Evolutionary conservation across 2,888 invertebrate species (phyloP).

Genomic region (Melinopterus prodromus): DNA sequence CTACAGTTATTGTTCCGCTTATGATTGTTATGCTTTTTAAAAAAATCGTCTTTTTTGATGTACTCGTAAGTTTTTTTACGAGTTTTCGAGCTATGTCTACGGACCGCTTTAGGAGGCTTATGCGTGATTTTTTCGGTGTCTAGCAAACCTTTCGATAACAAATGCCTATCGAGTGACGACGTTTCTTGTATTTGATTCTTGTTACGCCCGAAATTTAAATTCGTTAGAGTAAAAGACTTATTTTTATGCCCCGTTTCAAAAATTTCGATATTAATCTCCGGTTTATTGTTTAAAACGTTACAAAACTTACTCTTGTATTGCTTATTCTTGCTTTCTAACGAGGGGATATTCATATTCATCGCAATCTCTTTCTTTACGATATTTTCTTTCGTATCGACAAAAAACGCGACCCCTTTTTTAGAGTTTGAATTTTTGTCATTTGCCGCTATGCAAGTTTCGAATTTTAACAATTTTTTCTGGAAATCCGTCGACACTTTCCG

Average conservation of each 20-base stretch:
- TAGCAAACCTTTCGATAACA: constrained; percentile 59
- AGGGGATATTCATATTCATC: constrained; percentile 66
- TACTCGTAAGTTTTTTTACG: constrained; percentile 58
- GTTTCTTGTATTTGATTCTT: constrained; percentile 55
- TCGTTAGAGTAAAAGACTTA: constrained; percentile 36
- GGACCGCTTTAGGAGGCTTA: constrained; percentile 77
- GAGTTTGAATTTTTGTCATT: constrained; percentile 32
- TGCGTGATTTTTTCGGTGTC: constrained; percentile 66
- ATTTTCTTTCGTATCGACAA: constrained; percentile 50
- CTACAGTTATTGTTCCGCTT: constrained; percentile 35
- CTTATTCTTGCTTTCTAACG: constrained; percentile 63
- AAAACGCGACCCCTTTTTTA: constrained; percentile 55
- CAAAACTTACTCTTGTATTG: constrained; percentile 64
- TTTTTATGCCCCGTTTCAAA: constrained; percentile 49
- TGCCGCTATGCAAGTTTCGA: constrained; percentile 53
- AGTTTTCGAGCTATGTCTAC: constrained; percentile 69
- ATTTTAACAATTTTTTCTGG: constrained; percentile 57
- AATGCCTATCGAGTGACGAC: constrained; percentile 60
- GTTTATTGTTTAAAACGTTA: constrained; percentile 59
- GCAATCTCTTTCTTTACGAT: constrained; percentile 24
- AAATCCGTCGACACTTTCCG: constrained; percentile 55
- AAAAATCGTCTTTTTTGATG: constrained; percentile 58
- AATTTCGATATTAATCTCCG: constrained; percentile 55
- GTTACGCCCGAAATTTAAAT: constrained; percentile 38
- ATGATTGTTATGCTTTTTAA: constrained; percentile 36